phyloP scores from a whole-genome alignment of 2,888 invertebrate species.

The Drosophila maculinotata region DNA sequence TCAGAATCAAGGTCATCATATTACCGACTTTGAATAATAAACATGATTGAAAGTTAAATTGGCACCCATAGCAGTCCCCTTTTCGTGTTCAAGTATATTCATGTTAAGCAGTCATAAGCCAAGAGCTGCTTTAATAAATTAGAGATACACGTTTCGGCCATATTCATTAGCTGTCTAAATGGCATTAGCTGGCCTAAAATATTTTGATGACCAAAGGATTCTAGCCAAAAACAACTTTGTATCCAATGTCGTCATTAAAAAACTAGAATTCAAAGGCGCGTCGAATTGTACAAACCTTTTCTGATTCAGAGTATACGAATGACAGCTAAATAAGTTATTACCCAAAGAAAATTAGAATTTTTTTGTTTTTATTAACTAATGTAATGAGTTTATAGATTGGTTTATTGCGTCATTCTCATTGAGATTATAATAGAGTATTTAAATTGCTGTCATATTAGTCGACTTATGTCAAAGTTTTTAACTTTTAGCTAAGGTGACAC shows the following conservation, averaged over 20 bases:
- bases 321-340: slow-evolving; percentile 37
- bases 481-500: slow-evolving; percentile 18
- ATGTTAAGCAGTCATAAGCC: slow-evolving; percentile 50
- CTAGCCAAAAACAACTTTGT: slow-evolving; percentile 13
- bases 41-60: background rate
- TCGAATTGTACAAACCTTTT: slow-evolving; percentile 12
- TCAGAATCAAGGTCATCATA: background rate
- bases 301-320: slow-evolving; percentile 28
- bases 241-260: slow-evolving; percentile 19
- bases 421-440: slow-evolving; percentile 7
- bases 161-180: slow-evolving; percentile 36
- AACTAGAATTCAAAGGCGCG: slow-evolving; percentile 14
- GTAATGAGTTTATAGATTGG: slow-evolving; percentile 14
- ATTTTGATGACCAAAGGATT: slow-evolving; percentile 21
- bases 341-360: slow-evolving; percentile 11
- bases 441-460: slow-evolving; percentile 1
- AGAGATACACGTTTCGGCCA: slow-evolving; percentile 22
- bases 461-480: slow-evolving; percentile 11
- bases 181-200: slow-evolving; percentile 19
- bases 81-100: slow-evolving; percentile 13
- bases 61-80: background rate
- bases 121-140: slow-evolving; percentile 34
- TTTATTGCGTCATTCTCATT: slow-evolving; percentile 35
- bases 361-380: slow-evolving; percentile 6
- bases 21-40: slow-evolving; percentile 7